Base-by-base conservation (phyloP, 2,888 invertebrate species). In the Hyalella azteca region DNA sequence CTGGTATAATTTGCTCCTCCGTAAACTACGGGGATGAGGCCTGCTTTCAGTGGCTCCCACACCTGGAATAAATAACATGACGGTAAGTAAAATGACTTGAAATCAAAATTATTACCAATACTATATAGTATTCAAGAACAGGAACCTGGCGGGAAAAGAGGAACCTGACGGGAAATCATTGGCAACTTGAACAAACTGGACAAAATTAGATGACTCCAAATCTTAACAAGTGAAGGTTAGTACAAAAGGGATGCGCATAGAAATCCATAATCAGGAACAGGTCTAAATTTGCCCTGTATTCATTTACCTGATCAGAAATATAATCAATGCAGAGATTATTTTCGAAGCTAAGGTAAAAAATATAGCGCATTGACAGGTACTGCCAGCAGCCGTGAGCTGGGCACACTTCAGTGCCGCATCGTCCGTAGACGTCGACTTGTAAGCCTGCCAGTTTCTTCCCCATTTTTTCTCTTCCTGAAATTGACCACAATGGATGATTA, bases 1-100 rank as follows among this genome's bases (percentile, higher is more conserved):
- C 22, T 41, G 45, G 75, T n/a, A 19, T 75, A 75, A 39, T 75
- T 75, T 9, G 75, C 75, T 3, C 75, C 75, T 45, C 75, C 75
- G 45, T 75, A 75, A 19, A 75, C 45, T 26, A 75, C 45, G 7
- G 75, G 75, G 19, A 75, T 19, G 19, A 75, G 41, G 13, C 75
- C 75, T 45, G 75, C 75, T 36, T 22, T 75, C 41, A 75, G 45
- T 5, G 75, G 75, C 22, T 22, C 26, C 75, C 75, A 75, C 75
- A 45, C 75, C 75, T 75, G 75, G 1, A 29, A 3, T 7, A 54
- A 13, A 54, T 22, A 49, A n/a, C n/a, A n/a, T n/a, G n/a, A n/a
- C n/a, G n/a, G n/a, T n/a, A n/a, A n/a, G n/a, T n/a, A n/a, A n/a
- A n/a, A n/a, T n/a, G n/a, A n/a, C n/a, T n/a, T n/a, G n/a, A n/a